phyloP scores from a whole-genome alignment of 1,140 invertebrate species.

The Drosophila willistoni region DNA sequence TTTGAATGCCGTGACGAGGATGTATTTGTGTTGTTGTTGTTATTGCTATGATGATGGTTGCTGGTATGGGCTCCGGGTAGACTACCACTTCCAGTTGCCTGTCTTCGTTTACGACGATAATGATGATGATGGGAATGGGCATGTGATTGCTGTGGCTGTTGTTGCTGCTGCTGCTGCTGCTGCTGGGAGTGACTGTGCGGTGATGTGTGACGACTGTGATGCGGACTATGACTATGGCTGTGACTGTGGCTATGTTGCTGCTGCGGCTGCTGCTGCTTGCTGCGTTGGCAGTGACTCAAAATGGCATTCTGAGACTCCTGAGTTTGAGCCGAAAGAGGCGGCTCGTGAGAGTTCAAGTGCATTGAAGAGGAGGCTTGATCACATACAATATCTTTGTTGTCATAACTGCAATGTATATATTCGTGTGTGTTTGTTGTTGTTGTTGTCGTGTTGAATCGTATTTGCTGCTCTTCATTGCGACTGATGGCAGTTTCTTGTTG shows the following conservation, averaged over 20 bases:
- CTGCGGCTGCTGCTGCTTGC: constrained; percentile 7
- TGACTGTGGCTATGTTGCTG: constrained; percentile 29
- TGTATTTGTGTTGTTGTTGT: background rate
- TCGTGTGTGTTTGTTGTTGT: constrained; percentile 65
- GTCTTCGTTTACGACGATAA: constrained; percentile 54
- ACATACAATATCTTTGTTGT: constrained; percentile 79
- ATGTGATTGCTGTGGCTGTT: constrained; percentile 36
- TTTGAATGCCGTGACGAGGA: background rate
- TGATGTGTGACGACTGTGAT: constrained; percentile 71
- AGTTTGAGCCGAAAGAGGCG: constrained; percentile 23
- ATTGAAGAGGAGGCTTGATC: constrained; percentile 69
- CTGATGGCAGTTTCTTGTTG: constrained; percentile 70
- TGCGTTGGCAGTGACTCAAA: constrained; percentile 32
- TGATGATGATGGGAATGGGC: constrained; percentile 57
- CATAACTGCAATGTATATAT: constrained; percentile 83
- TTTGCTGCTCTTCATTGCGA: constrained; percentile 68
- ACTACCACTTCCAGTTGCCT: constrained; percentile 61
- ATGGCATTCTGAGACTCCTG: constrained; percentile 4
- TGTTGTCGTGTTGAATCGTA: constrained; percentile 52
- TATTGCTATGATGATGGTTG: constrained; percentile 10
- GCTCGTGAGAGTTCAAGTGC: constrained; percentile 38
- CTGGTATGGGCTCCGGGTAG: constrained; percentile 58
- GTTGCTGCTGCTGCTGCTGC: background rate
- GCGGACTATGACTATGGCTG: constrained; percentile 71
- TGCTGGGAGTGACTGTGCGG: constrained; percentile 49